Conservation (phyloP, 2,888 invertebrate genomes). For the Dryobota labecula region DNA sequence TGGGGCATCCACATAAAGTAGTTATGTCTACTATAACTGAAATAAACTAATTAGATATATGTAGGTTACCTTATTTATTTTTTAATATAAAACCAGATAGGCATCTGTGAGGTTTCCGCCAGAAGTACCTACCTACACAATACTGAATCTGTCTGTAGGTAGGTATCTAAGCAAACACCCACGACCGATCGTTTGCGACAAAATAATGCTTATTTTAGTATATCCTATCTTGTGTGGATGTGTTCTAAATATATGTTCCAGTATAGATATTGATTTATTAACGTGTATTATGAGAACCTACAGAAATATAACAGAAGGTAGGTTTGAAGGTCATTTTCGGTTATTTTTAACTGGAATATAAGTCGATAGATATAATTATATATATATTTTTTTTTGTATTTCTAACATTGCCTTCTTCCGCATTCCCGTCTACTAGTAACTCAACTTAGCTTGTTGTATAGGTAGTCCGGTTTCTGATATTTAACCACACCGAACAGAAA, state of each 20-base stretch:
- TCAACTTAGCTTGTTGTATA: too few relatives aligned
- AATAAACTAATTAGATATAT: background rate
- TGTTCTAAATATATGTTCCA: background rate
- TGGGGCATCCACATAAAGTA: background rate
- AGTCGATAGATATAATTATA: background rate
- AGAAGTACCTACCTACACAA: background rate
- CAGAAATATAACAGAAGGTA: background rate
- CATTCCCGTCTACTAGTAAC: too few relatives aligned
- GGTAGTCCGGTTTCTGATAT: too few relatives aligned
- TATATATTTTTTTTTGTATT: background rate
- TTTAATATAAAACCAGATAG: background rate
- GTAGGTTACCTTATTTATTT: background rate
- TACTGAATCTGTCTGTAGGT: background rate
- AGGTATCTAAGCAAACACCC: too few relatives aligned
- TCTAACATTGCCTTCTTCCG: too few relatives aligned
- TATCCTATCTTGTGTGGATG: background rate
- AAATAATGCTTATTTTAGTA: background rate
- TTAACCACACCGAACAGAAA: too few relatives aligned
- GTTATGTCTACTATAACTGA: background rate
- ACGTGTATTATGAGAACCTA: background rate
- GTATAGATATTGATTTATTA: background rate
- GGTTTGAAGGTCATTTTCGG: background rate
- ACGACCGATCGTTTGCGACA: background rate
- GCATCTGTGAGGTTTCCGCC: background rate
- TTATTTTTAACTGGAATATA: background rate